phyloP scores from a whole-genome alignment of 1,140 invertebrate species.

The Drosophila sp. region DNA sequence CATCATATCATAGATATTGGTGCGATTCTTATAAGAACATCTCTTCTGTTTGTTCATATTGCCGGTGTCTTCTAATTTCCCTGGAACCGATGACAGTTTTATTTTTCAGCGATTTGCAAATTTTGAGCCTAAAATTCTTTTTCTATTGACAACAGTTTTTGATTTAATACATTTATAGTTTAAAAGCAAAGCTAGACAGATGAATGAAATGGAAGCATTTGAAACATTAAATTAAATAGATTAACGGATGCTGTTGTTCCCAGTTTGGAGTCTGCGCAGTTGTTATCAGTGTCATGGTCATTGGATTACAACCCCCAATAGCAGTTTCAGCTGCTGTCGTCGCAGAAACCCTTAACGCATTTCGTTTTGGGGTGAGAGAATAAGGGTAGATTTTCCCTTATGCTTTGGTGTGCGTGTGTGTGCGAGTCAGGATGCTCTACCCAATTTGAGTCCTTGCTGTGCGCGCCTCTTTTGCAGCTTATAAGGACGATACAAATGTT shows the following conservation, averaged over 20 bases:
- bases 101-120: background rate
- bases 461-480: conserved; percentile 60
- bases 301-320: conserved; percentile 34
- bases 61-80: background rate
- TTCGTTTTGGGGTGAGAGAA: background rate
- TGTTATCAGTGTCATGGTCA: conserved; percentile 17
- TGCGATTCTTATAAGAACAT: background rate
- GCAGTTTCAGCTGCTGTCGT: conserved; percentile 17
- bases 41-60: conserved; percentile 1
- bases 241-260: conserved; percentile 33
- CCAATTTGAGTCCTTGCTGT: conserved; percentile 6
- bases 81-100: background rate
- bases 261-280: conserved; percentile 34
- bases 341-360: conserved; percentile 21
- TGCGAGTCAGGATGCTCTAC: conserved; percentile 14
- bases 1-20: conserved; percentile 3
- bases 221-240: background rate
- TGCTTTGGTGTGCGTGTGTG: conserved; percentile 12
- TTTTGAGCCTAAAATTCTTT: conserved; percentile 7
- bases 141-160: background rate
- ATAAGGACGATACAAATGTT: conserved; percentile 50
- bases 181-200: conserved; percentile 8
- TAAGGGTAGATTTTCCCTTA: conserved; percentile 50
- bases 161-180: background rate
- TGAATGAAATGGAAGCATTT: background rate